phyloP scores from a whole-genome alignment of 92 coral and sea anemone genomes.

The Phenganax subtilis region DNA sequence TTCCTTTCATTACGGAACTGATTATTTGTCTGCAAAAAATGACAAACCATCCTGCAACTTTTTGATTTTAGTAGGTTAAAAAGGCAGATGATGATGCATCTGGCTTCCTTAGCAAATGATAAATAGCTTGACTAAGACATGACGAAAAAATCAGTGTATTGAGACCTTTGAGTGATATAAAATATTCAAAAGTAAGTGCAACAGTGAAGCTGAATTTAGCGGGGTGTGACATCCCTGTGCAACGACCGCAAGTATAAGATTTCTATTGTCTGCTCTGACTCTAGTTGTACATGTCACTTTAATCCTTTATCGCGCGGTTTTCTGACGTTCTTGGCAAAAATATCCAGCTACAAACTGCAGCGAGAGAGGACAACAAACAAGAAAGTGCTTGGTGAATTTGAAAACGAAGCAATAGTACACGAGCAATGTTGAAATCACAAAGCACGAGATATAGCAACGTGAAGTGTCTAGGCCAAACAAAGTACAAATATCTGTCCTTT shows the following conservation, averaged over 20 bases:
- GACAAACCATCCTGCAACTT: slow-evolving; percentile 9
- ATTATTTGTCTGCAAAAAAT: slow-evolving; percentile 10
- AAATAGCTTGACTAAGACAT: neutral
- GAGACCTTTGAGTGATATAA: slow-evolving; percentile 10
- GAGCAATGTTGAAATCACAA: neutral
- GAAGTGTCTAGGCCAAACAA: slow-evolving; percentile 10
- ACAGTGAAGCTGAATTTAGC: slow-evolving; percentile 7
- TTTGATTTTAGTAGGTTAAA: neutral
- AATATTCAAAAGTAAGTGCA: slow-evolving; percentile 21
- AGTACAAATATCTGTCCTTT: neutral
- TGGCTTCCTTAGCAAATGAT: neutral
- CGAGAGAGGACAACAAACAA: neutral
- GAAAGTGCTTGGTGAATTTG: neutral
- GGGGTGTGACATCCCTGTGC: slow-evolving; percentile 42
- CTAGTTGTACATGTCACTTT: slow-evolving; percentile 6
- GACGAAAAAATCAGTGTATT: neutral
- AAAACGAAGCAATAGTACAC: neutral
- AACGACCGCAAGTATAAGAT: slow-evolving; percentile 12
- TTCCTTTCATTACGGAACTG: neutral
- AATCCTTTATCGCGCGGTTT: slow-evolving; percentile 40
- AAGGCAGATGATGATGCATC: slow-evolving; percentile 2
- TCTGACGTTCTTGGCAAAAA: neutral
- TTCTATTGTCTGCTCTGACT: neutral
- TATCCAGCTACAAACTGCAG: neutral
- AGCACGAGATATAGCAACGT: slow-evolving; percentile 1